Conservation (phyloP, 2,113 vertebrate genomes). For the Oryzias woworae region DNA sequence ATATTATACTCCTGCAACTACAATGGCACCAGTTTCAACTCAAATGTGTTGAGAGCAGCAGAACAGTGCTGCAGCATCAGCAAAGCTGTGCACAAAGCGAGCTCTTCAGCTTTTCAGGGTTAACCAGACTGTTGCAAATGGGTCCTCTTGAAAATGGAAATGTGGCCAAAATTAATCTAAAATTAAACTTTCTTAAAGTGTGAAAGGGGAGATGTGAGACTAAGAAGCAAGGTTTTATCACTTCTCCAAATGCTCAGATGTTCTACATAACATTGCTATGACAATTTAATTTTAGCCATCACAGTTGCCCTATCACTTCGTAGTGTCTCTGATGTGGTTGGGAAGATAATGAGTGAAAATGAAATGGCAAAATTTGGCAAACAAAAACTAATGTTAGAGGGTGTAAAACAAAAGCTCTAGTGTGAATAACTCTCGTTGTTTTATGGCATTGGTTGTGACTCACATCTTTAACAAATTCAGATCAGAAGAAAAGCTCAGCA, state of each 20-base stretch:
- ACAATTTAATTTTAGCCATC: conserved; percentile 63
- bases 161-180: conserved; percentile 26
- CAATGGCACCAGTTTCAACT: conserved; percentile 35
- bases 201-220: conserved; percentile 41
- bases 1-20: background rate
- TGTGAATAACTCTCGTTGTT: conserved; percentile 47
- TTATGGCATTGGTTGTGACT: conserved; percentile 52
- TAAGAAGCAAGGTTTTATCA: conserved; percentile 30
- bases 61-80: conserved; percentile 38
- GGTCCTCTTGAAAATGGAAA: conserved; percentile 9
- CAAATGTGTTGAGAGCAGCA: conserved; percentile 62
- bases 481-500: conserved; percentile 2
- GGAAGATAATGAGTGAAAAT: conserved; percentile 61
- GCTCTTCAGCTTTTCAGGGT: conserved; percentile 8
- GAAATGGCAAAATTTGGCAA: conserved; percentile 56
- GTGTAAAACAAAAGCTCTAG: conserved; percentile 37
- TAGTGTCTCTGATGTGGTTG: conserved; percentile 40
- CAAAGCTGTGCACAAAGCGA: conserved; percentile 29
- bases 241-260: conserved; percentile 42
- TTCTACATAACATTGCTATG: conserved; percentile 57
- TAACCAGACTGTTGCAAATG: conserved; percentile 7
- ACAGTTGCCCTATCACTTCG: conserved; percentile 35
- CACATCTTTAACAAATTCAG: conserved; percentile 44
- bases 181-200: conserved; percentile 36
- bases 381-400: conserved; percentile 23